Percentiles rank a stretch among this genome's conserved stretches.
Evolutionary conservation across 2,888 invertebrate species (phyloP).

Genomic region (Yponomeuta malinellus): DNA sequence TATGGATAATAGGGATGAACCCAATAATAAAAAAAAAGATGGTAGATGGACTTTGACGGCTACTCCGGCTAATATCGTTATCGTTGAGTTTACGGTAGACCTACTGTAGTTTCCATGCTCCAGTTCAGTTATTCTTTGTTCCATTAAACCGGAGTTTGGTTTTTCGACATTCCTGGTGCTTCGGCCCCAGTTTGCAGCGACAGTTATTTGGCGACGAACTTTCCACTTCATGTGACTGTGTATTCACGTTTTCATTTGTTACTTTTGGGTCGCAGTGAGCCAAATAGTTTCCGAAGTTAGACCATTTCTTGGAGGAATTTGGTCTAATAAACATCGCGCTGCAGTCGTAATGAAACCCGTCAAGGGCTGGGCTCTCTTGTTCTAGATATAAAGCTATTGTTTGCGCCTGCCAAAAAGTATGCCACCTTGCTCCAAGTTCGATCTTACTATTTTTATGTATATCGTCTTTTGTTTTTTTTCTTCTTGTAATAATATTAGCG

Average conservation of each 20-base stretch:
- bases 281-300: neutral
- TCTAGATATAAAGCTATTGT: constrained; percentile 16
- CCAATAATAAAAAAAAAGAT: too few relatives aligned
- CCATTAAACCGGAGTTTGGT: constrained; percentile 4
- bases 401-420: too few relatives aligned
- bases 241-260: constrained; percentile 1
- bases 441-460: too few relatives aligned
- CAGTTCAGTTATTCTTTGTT: constrained; percentile 5
- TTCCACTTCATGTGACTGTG: neutral
- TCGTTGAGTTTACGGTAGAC: neutral
- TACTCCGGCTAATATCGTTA: too few relatives aligned
- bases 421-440: too few relatives aligned
- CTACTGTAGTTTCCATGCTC: neutral
- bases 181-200: neutral
- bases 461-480: too few relatives aligned
- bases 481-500: too few relatives aligned
- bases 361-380: constrained; percentile 24
- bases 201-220: neutral
- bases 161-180: neutral
- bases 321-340: neutral
- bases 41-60: too few relatives aligned
- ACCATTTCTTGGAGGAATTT: neutral
- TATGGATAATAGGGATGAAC: too few relatives aligned
- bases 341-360: neutral
- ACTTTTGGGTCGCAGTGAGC: neutral